These are phyloP conservation scores for Arbacia lixula DNA, from an alignment of 53 echinoderm and acorn worm genomes.

Conservation along the genomic window DNA sequence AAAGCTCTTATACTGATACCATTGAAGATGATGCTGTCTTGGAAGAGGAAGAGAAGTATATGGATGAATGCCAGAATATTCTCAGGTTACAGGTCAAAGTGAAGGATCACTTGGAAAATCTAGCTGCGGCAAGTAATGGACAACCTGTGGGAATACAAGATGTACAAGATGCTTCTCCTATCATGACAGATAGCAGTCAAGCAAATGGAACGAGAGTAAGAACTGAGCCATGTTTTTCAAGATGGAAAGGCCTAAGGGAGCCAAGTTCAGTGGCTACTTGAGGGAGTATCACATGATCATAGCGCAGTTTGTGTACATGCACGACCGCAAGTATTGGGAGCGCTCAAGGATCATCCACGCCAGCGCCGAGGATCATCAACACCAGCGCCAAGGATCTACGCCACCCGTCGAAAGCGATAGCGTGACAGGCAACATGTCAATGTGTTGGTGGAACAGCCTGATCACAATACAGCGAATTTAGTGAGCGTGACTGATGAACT, in stretches of 20 bases:
- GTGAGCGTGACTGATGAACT: no score
- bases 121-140: constrained; percentile 19
- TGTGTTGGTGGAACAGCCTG: background rate
- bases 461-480: no score
- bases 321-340: no score
- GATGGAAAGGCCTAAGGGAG: no score
- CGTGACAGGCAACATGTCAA: background rate
- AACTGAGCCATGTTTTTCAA: background rate
- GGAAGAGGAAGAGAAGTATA: constrained; percentile 10
- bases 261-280: no score
- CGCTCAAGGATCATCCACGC: no score
- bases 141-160: background rate
- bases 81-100: constrained; percentile 7
- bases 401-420: background rate
- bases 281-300: no score
- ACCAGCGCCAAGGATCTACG: no score
- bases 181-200: background rate
- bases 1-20: background rate
- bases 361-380: no score
- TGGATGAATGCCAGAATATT: constrained; percentile 13
- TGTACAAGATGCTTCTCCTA: background rate
- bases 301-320: no score
- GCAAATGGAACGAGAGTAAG: background rate
- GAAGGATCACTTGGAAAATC: background rate
- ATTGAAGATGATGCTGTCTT: constrained; percentile 17